Evolutionary conservation across 2,113 vertebrate genomes (phyloP).

Genomic region (Petroica traversi): DNA sequence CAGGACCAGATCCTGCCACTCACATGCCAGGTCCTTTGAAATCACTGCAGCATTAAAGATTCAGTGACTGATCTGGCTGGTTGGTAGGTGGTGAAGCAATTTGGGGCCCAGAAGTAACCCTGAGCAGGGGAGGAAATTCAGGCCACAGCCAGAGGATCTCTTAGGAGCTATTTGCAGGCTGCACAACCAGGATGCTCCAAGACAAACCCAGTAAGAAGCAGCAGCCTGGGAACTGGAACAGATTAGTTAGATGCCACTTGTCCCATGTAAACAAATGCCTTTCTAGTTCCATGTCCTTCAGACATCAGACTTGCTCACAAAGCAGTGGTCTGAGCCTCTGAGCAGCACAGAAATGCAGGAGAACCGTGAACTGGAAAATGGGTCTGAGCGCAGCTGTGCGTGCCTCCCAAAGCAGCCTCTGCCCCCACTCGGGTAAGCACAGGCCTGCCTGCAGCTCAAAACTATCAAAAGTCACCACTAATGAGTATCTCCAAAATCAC

Average conservation of each 20-base stretch:
- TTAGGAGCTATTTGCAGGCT: neutral
- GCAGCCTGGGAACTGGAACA: neutral
- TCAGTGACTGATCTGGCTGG: fast-evolving
- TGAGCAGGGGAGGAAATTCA: neutral
- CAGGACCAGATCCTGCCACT: neutral
- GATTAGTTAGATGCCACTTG: neutral
- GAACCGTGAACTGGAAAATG: neutral
- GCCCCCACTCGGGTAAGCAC: neutral
- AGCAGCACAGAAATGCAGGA: neutral
- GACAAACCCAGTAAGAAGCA: neutral
- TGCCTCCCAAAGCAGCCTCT: neutral
- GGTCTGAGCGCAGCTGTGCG: neutral
- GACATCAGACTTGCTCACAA: neutral
- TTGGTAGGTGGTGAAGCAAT: neutral
- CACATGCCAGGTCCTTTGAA: fast-evolving
- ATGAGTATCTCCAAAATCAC: neutral
- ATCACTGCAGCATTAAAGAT: neutral
- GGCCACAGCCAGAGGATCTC: neutral
- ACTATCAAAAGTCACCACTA: neutral
- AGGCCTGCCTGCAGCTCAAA: neutral
- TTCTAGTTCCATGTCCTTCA: neutral
- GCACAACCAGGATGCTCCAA: neutral
- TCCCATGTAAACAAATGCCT: neutral
- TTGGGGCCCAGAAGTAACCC: neutral
- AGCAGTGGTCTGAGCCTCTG: neutral